These are phyloP conservation scores for Metopolophium dirhodum DNA, from an alignment of 1,140 invertebrate species.

Conservation along the genomic window DNA sequence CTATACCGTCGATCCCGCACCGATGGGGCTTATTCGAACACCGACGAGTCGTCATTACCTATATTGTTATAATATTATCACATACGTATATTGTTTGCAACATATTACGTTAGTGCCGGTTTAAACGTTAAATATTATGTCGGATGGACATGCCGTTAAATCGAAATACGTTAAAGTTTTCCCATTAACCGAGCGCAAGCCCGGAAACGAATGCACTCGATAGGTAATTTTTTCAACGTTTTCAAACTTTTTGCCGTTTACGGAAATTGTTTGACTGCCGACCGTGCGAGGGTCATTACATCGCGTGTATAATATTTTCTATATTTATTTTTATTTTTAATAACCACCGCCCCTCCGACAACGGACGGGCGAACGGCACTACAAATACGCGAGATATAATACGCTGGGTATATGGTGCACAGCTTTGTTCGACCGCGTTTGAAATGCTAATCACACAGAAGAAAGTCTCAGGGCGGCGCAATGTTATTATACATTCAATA, in stretches of 20 bases:
- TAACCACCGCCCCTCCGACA: neutral
- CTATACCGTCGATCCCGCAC: too few species aligned
- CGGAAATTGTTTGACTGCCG: neutral
- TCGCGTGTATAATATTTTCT: neutral
- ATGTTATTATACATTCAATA: neutral
- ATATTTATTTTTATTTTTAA: neutral
- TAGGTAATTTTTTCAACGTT: neutral
- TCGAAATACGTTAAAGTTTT: conserved; percentile 5
- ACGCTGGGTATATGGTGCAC: too few species aligned
- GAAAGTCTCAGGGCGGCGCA: neutral
- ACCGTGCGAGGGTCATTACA: neutral
- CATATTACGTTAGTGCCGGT: too few species aligned
- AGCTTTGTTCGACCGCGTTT: neutral
- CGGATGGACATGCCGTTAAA: neutral
- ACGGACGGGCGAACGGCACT: neutral
- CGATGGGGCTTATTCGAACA: neutral
- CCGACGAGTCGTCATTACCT: neutral
- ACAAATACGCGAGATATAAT: neutral
- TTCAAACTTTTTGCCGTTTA: neutral
- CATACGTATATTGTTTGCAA: too few species aligned
- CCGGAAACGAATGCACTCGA: conserved; percentile 5
- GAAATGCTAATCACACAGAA: neutral
- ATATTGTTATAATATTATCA: too few species aligned
- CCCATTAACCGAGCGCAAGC: neutral
- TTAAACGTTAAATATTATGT: conserved; percentile 5